These are phyloP conservation scores for Luehdorfia chinensis DNA, from an alignment of 1,140 invertebrate species.

Conservation along the genomic window DNA sequence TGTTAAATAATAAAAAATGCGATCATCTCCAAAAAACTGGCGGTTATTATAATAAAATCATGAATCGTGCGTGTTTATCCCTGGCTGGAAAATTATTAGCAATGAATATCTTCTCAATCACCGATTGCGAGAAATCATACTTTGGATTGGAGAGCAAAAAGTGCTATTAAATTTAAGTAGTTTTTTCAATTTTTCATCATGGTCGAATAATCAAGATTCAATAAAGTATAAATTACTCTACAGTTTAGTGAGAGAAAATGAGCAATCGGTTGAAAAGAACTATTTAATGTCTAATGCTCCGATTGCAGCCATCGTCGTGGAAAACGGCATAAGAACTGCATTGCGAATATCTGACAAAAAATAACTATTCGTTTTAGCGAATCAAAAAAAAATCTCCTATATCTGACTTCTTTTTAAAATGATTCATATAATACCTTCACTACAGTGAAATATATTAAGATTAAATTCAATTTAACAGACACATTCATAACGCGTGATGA, in stretches of 20 bases:
- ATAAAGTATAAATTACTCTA: conserved; percentile 7
- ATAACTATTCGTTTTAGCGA: conserved; percentile 25
- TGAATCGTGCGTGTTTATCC: conserved; percentile 34
- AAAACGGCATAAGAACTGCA: conserved; percentile 32
- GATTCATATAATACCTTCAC: conserved; percentile 10
- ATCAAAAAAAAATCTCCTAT: conserved; percentile 2
- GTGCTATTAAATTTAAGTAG: conserved; percentile 2
- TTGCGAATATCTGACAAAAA: conserved; percentile 31
- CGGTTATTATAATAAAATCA: conserved; percentile 33
- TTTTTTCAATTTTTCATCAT: conserved; percentile 4
- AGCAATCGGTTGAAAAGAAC: conserved; percentile 2
- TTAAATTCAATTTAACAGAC: conserved; percentile 11
- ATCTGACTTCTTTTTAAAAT: not conserved
- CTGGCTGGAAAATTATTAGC: conserved; percentile 15
- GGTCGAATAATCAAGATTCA: conserved; percentile 11
- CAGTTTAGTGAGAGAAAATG: not conserved
- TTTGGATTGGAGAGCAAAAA: conserved; percentile 10
- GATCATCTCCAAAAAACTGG: conserved; percentile 24
- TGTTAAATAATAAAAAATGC: conserved; percentile 27
- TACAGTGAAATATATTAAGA: too few relatives aligned
- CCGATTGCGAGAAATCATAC: conserved; percentile 5
- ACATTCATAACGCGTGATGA: conserved; percentile 11
- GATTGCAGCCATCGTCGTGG: conserved; percentile 7
- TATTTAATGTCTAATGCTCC: not conserved
- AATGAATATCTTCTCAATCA: conserved; percentile 24